Base-by-base conservation (phyloP, 2,888 invertebrate species). In the Gymnosoma rotundatum region DNA sequence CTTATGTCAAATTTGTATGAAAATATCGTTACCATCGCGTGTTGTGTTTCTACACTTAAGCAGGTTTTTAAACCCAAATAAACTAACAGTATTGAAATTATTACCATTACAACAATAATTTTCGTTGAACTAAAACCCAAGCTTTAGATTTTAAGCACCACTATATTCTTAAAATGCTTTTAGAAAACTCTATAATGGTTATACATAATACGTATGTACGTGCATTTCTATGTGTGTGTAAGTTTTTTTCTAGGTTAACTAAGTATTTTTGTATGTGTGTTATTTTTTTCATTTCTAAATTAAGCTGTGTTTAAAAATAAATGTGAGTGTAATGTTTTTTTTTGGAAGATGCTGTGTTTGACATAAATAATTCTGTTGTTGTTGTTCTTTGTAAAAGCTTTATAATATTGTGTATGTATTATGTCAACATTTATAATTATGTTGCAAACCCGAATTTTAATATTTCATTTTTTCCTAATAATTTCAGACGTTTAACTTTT, bases 321-420 rank as follows among this genome's bases (percentile, higher is more conserved):
- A 14, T 67, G 52, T 56, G 14, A 36, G 38, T 64, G 54, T 67
- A 63, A 32, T 70, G 25, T 56, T n/a, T n/a, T 67, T 73, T 56
- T 73, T 63, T 84, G 78, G 84, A 81, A 84, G 81, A 74, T 54
- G 45, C 69, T 83, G 48, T 56, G 20, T 78, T 42, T 42, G 42
- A 42, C 12, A 42, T 42, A 42, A 12, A 12, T 73, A 1, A 9
- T 20, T n/a, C 20, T 73, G 16, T 64, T 81, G 64, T 58, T 48
- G 25, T 67, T 48, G 25, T 67, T 72, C 10, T 21, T 72, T 38
- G 42, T 48, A 81, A 81, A 81, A 75, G 58, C 48, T 63, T 81
- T 45, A 9, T 61, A 63, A 54, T 45, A 45, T 56, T 67, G 45
- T 75, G 56, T 66, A 21, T 58, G n/a, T 42, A 9, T 60, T 61